A percentile compares a stretch with the other conserved stretches of the same genome.
phyloP scores from a whole-genome alignment of 2,113 vertebrate species.

The Noturus placidus region DNA sequence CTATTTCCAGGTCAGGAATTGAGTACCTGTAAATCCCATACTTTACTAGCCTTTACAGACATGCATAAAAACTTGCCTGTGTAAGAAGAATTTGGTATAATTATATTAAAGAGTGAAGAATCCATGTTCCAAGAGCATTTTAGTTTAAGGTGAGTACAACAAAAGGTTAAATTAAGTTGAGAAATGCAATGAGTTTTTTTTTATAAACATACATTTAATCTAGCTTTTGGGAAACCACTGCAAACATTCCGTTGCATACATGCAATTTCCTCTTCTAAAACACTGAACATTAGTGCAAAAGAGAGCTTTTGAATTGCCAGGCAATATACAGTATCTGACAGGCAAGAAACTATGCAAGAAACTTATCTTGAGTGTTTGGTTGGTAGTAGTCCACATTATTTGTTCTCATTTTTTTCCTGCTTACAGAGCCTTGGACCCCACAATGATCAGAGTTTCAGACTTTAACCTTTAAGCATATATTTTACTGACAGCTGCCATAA shows the following conservation, averaged over 20 bases:
- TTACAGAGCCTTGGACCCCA: not conserved
- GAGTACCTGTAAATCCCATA: not conserved
- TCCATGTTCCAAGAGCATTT: not conserved
- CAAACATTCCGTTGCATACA: not conserved
- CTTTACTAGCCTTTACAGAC: not conserved
- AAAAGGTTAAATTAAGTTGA: not conserved
- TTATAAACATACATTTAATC: not conserved
- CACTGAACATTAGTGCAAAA: not conserved
- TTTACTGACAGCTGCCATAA: not conserved
- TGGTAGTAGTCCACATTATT: constrained; percentile 3
- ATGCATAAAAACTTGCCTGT: too few relatives aligned
- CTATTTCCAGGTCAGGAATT: not conserved
- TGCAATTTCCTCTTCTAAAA: not conserved
- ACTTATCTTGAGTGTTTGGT: not conserved
- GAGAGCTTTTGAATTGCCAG: not conserved
- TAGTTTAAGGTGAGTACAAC: not conserved
- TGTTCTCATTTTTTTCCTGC: not conserved
- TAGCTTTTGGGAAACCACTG: not conserved
- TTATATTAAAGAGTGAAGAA: not conserved
- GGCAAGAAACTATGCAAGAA: not conserved
- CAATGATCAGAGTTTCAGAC: not conserved
- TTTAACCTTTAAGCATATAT: constrained; percentile 3
- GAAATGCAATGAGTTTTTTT: not conserved
- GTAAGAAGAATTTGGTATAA: not conserved
- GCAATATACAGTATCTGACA: not conserved